These are phyloP conservation scores for Diarsia rubi DNA, from an alignment of 2,888 invertebrate species.

Conservation along the genomic window DNA sequence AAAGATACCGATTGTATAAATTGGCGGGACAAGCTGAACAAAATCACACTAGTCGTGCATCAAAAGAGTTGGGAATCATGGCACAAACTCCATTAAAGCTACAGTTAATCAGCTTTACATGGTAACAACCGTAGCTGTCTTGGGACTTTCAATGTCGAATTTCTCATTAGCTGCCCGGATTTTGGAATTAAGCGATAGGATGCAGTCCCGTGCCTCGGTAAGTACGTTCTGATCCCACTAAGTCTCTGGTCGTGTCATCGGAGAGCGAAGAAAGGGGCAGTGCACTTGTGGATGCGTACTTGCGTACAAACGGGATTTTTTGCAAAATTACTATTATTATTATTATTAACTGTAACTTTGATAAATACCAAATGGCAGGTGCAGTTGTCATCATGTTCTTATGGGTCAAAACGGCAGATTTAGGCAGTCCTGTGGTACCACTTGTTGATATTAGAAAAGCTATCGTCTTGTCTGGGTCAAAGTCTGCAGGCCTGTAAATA, in stretches of 20 bases:
- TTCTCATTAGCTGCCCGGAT: not conserved
- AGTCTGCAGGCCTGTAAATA: conserved; percentile 70
- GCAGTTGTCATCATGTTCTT: conserved; percentile 59
- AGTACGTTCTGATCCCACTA: not conserved
- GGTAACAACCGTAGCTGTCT: not conserved
- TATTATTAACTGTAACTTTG: no score
- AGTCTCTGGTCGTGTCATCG: not conserved
- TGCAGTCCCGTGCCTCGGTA: not conserved
- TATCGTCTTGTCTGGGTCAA: conserved; percentile 70
- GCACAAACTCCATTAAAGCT: not conserved
- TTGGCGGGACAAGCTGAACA: no score
- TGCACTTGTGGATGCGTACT: not conserved
- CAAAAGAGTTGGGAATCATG: not conserved
- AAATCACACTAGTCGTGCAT: not conserved
- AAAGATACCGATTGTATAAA: not conserved
- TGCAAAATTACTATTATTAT: no score
- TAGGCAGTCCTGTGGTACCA: conserved; percentile 76
- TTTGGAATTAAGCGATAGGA: not conserved
- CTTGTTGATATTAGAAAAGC: conserved; percentile 72
- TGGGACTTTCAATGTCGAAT: not conserved
- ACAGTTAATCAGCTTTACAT: not conserved
- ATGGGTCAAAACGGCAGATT: conserved; percentile 70
- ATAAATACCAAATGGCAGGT: conserved; percentile 64
- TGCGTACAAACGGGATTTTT: no score
- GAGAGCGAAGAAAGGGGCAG: not conserved